Percentiles rank a stretch among this genome's conserved stretches.
phyloP scores from a whole-genome alignment of 2,113 vertebrate genomes.

The Tor tambroides region DNA sequence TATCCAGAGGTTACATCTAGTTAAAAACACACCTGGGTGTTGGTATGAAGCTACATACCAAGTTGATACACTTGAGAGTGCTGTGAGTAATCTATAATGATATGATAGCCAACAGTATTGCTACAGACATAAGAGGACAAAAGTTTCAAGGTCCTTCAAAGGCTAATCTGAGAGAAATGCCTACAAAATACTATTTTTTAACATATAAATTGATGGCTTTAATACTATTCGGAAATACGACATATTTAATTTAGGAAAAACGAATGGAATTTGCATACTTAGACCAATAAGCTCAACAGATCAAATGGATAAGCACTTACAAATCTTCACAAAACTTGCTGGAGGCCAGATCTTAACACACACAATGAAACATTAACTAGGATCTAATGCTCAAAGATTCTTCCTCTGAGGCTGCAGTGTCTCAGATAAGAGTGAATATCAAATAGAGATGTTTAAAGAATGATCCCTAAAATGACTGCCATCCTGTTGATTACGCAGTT shows the following conservation, averaged over 20 bases:
- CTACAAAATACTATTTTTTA: neutral
- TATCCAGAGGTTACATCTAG: neutral
- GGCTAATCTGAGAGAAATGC: neutral
- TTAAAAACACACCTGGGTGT: neutral
- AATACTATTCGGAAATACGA: neutral
- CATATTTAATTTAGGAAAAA: neutral
- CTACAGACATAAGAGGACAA: neutral
- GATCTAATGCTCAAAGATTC: neutral
- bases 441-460: conserved; percentile 1
- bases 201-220: neutral
- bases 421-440: neutral
- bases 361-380: conserved; percentile 13
- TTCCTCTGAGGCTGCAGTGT: neutral
- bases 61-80: neutral
- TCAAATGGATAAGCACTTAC: conserved; percentile 34
- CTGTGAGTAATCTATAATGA: neutral
- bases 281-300: neutral
- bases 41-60: neutral
- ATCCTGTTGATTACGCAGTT: neutral
- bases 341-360: conserved; percentile 8
- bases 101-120: neutral
- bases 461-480: neutral
- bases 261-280: neutral
- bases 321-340: conserved; percentile 21
- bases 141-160: neutral